These are phyloP conservation scores for Chionoecetes opilio DNA, from an alignment of 1,140 invertebrate genomes.

Conservation along the genomic window DNA sequence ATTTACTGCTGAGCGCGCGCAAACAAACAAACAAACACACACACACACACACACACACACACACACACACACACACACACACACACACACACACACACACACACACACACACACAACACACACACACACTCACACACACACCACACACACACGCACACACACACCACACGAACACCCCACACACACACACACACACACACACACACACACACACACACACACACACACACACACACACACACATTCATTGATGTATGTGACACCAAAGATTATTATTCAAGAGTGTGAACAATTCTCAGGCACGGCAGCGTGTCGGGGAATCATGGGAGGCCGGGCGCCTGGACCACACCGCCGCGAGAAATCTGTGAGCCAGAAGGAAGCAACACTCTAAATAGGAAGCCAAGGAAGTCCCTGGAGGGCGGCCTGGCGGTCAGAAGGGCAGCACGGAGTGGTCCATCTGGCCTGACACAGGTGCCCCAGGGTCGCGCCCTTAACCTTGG, in stretches of 20 bases:
- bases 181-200: too few species aligned
- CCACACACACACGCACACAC: neutral
- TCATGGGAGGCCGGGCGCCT: neutral
- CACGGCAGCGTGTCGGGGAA: neutral
- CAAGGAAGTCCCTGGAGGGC: neutral
- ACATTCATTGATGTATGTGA: neutral
- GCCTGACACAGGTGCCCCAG: constrained; percentile 1
- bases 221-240: neutral
- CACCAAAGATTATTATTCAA: neutral
- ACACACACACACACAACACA: too few species aligned
- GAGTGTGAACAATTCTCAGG: neutral
- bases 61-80: too few species aligned
- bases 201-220: too few species aligned
- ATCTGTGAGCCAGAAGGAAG: neutral
- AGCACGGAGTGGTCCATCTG: constrained; percentile 23
- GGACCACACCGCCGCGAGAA: neutral
- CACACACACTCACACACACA: too few species aligned
- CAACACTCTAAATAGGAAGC: neutral
- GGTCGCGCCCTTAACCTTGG: neutral
- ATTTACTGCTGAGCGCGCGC: neutral
- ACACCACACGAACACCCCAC: too few species aligned
- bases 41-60: too few species aligned
- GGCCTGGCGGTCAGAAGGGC: neutral
- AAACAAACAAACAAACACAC: too few species aligned
- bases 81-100: neutral